Base-by-base conservation (phyloP, 2,888 invertebrate species). In the Electrophaes corylata region DNA sequence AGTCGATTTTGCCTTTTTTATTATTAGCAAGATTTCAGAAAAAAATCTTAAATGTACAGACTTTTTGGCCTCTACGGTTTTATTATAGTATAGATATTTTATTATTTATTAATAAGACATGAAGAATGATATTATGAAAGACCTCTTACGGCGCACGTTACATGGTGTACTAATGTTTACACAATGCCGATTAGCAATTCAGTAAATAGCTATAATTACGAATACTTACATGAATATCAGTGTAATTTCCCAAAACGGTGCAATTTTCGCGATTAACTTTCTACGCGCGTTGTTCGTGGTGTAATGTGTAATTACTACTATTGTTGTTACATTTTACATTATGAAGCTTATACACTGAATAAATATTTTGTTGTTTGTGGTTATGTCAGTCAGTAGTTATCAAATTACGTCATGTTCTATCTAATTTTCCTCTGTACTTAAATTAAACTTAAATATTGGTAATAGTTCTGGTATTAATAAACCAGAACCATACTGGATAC, bases 261-360 rank as follows among this genome's bases (percentile, higher is more conserved):
- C 67, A 76, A 74, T 79, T 74, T 71, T 43, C 55, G 57, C 71
- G 73, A 78, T 83, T 81, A 81, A 83, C 84, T 84, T 84, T 84
- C 84, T 79, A 81, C 61, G 41, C 41, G 41, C 26, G 37, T 16
- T 16, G 11, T 35, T 53, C 70, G 58, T 60, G 49, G 40, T 51
- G 59, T 69, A 70, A 74, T 61, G 69, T 62, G 54, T 70, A 75
- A 77, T 65, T 50, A 29, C 1, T 8, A 29, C 10, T 29, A 48
- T 51, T 69, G 16, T 37, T 37, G 37, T 66, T 64, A 59, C 54
- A 54, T 48, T 53, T 48, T 2, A 16, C 5, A 37, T 29, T 10
- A 10, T 8, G 8, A 29, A 6, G 10, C 6, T 23, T 23, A 3
- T 0, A 23, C n/a, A n/a, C n/a, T 23, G 23, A 3, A 5, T 5